Conservation (phyloP, 2,113 vertebrate species). For the Pachycephala philippinensis region DNA sequence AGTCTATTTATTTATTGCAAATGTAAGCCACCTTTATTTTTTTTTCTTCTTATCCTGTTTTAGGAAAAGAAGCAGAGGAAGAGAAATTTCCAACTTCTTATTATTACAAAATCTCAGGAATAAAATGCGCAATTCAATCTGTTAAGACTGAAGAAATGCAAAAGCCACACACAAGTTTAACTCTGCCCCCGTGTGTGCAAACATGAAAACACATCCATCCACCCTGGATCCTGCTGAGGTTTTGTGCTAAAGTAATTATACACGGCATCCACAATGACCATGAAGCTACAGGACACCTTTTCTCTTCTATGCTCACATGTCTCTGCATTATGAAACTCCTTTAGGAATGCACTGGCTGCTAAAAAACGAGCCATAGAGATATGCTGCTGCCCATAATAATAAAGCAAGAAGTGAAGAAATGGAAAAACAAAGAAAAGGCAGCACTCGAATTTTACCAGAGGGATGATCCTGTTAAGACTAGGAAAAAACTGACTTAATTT, state of each 20-base stretch:
- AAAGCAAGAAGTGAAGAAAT: neutral
- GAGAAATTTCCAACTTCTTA: neutral
- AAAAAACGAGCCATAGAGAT: neutral
- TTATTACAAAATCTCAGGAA: neutral
- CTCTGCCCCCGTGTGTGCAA: slow-evolving; percentile 42
- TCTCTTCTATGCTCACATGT: neutral
- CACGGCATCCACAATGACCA: neutral
- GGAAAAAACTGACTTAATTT: neutral
- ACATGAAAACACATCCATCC: neutral
- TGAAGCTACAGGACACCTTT: neutral
- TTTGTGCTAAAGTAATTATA: neutral
- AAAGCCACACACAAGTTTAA: neutral
- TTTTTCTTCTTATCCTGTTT: neutral
- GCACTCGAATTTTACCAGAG: neutral
- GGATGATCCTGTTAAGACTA: neutral
- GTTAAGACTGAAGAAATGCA: neutral
- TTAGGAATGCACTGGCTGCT: neutral
- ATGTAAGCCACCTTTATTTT: neutral
- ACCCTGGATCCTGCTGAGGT: neutral
- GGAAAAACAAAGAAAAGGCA: neutral
- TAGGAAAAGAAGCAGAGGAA: neutral
- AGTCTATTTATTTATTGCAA: neutral
- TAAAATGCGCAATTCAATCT: neutral
- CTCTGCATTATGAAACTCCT: neutral
- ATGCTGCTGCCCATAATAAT: neutral